Evolutionary conservation across 2,797 vertebrate genomes (phyloP), one percentile per base, ranked within the genome.

Genomic region (Darevskia mixta): DNA sequence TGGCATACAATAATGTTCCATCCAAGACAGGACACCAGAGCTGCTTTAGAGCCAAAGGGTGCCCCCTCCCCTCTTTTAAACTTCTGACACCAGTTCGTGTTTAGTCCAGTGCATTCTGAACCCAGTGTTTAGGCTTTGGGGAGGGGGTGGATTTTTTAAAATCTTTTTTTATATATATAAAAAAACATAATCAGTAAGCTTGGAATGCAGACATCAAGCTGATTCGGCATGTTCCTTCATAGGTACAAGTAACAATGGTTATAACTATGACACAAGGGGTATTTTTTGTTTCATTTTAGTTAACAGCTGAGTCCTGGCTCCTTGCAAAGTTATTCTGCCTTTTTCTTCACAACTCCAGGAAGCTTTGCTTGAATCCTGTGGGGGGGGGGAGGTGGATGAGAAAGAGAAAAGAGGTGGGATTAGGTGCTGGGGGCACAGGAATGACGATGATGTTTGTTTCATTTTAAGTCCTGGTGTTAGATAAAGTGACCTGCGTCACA

Each of bases 301-400:
- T n/a, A 90, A 92, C 45, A 75, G 88, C 83, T 87, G 85, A 18
- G 38, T 72, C 89, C 83, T 86, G 58, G 78, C 85, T 88, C 85
- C 87, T 88, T 49, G 61, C 41, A 97, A 96, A 97, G 96, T 89
- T 97, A 95, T 97, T 98, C 98, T 92, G 95, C 96, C 95, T 98
- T 97, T 94, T 98, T 98, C 94, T 97, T 94, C 32, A 97, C 94
- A 0, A 93, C 82, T 92, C 97, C 98, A 1, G 98, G 98, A 87
- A 98, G 97, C 94, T 98, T 98, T 93, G 98, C 98, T 97, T 98
- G 98, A 94, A 98, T 96, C 96, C 98, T 98, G 95, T 23, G 35
- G 35, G 58, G 55, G 79, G 81, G 84, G 69, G 71, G n/a, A n/a
- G n/a, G 8, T 35, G 38, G 45, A 20, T 9, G 7, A 11, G 55